These are phyloP conservation scores for Vidua macroura DNA, from an alignment of 2,113 vertebrate species.

Conservation along the genomic window DNA sequence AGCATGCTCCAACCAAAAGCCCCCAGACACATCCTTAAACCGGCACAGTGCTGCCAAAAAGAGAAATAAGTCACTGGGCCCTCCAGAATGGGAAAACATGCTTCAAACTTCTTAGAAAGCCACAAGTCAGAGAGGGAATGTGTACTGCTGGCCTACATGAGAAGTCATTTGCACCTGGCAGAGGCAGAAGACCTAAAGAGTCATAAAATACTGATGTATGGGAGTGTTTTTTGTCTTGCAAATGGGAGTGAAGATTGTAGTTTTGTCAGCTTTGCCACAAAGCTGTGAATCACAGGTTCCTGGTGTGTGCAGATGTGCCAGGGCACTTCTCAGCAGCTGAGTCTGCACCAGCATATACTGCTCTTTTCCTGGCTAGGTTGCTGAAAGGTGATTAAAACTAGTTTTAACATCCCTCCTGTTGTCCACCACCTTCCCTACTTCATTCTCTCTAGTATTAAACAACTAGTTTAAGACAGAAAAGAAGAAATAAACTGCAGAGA, in stretches of 20 bases:
- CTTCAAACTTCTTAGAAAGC: not conserved
- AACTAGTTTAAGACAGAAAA: not conserved
- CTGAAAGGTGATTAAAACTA: not conserved
- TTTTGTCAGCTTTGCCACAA: constrained; percentile 2
- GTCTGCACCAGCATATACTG: not conserved
- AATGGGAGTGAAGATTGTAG: not conserved
- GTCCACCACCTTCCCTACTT: not conserved
- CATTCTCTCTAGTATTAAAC: not conserved
- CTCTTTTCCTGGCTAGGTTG: not conserved
- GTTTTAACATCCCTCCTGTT: not conserved
- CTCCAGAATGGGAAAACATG: not conserved
- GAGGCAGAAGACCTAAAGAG: not conserved
- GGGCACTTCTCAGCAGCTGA: not conserved
- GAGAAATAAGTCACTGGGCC: not conserved
- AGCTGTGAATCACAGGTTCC: not conserved
- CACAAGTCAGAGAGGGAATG: not conserved
- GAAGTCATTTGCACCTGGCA: constrained; percentile 44
- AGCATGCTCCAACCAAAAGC: not conserved
- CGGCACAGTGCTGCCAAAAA: not conserved
- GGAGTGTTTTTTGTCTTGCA: not conserved
- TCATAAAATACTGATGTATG: constrained; percentile 9
- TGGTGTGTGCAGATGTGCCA: not conserved
- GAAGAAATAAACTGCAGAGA: not conserved
- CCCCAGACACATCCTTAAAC: not conserved
- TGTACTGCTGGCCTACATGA: not conserved